Conservation (phyloP, 2,888 invertebrate species). For the Apocheima hispidaria region DNA sequence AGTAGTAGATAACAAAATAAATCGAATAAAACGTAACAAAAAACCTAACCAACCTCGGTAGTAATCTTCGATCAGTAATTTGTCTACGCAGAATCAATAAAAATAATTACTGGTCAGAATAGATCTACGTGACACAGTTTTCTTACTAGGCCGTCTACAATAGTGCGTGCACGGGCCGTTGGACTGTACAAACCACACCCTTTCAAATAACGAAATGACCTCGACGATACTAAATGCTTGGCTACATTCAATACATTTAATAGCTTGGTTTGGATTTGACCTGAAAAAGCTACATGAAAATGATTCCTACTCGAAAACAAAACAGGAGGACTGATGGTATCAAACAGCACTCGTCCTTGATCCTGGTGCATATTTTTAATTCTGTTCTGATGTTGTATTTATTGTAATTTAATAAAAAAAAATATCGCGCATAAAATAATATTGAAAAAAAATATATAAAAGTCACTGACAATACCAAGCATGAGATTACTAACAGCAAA, state of each 20-base stretch:
- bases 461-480: too few relatives aligned
- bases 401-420: too few relatives aligned
- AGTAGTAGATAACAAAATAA: neutral
- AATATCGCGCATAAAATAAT: too few relatives aligned
- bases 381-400: too few relatives aligned
- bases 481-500: too few relatives aligned
- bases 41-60: slow-evolving; percentile 29
- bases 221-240: slow-evolving; percentile 29
- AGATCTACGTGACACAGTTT: slow-evolving; percentile 42
- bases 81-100: slow-evolving; percentile 19
- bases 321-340: too few relatives aligned
- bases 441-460: too few relatives aligned
- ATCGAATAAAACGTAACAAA: slow-evolving; percentile 19
- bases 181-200: slow-evolving; percentile 59
- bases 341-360: too few relatives aligned
- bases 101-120: slow-evolving; percentile 39
- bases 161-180: slow-evolving; percentile 50
- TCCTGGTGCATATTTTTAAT: too few relatives aligned
- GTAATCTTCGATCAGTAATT: slow-evolving; percentile 9
- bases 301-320: neutral
- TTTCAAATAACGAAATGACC: slow-evolving; percentile 58
- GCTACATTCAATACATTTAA: slow-evolving; percentile 9
- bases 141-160: slow-evolving; percentile 41
- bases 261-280: slow-evolving; percentile 8
- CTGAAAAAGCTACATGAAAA: slow-evolving; percentile 2